These are phyloP conservation scores for Gymnodraco acuticeps DNA, from an alignment of 2,797 vertebrate genomes.

Conservation along the genomic window DNA sequence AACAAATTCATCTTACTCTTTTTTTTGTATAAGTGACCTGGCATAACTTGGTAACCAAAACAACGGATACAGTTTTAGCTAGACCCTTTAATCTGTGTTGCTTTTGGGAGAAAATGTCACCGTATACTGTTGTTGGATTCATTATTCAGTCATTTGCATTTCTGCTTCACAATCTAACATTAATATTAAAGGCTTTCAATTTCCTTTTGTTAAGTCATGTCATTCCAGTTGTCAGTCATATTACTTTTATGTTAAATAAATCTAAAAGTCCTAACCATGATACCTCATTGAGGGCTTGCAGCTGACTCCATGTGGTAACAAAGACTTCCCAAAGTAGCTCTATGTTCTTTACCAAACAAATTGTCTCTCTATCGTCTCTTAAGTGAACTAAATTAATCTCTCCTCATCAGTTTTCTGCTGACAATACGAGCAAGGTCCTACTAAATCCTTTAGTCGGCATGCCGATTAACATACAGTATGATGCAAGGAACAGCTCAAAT, in stretches of 20 bases:
- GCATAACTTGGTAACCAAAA: too few species aligned
- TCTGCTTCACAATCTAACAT: neutral
- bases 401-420: neutral
- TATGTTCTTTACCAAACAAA: neutral
- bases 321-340: neutral
- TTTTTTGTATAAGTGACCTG: too few species aligned
- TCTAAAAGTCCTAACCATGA: neutral
- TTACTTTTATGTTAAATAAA: neutral
- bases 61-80: too few species aligned
- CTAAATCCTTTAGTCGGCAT: constrained; percentile 22
- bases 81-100: neutral
- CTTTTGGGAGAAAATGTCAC: neutral
- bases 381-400: neutral
- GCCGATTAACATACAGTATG: constrained; percentile 26
- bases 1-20: too few species aligned
- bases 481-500: constrained; percentile 38
- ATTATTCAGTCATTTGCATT: neutral
- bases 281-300: neutral
- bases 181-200: neutral
- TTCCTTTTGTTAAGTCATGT: neutral
- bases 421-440: constrained; percentile 15
- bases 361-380: neutral
- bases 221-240: neutral
- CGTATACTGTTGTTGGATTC: neutral
- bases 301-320: neutral